Base-by-base conservation (phyloP, 1,140 invertebrate genomes). In the Tigriopus japonicus region DNA sequence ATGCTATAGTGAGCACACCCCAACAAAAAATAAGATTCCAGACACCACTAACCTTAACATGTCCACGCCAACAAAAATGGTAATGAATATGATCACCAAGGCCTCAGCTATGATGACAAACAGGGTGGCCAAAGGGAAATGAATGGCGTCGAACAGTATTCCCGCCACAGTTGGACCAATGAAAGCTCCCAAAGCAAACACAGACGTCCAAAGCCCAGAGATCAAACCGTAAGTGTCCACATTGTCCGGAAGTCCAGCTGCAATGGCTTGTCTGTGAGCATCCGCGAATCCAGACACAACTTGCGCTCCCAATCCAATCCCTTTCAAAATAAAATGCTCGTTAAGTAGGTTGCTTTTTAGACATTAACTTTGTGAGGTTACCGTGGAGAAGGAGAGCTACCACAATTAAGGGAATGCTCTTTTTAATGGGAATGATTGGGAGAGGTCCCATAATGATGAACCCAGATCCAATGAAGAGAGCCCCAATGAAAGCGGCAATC, bases 131-230 rank as follows among this genome's bases (percentile, higher is more conserved):
- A 78, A 76, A 60, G 77, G 68, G 68, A 87, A 89, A 0, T 82
- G 82, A 43, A 84, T 77, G 53, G 72, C 76, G 64, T 89, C 84
- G 62, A 81, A 80, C 0, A 89, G 74, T 42, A 85, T 76, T 7
- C 85, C 85, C 40, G 81, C 83, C 0, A 86, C 72, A 0, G 83
- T 84, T 1, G 85, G 85, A 0, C 85, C 85, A 24, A 87, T 80
- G 69, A 87, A 87, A 23, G 84, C 84, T n/a, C 86, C 86, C 0
- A 88, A 72, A 1, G 87, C 86, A 68, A 87, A 87, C 0, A 83
- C 81, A 12, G 85, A 87, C 0, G 86, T 87, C 84, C 85, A 88
- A 43, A 89, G 73, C 1, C 84, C 85, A 2, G 86, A 88, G 51
- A 89, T 81, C 24, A 89, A 70, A 0, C 85, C 85, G 64, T 86